A percentile compares a stretch with the other conserved stretches of the same genome.
Evolutionary conservation across 2,888 invertebrate species (phyloP).

Genomic region (Andrena dorsata): DNA sequence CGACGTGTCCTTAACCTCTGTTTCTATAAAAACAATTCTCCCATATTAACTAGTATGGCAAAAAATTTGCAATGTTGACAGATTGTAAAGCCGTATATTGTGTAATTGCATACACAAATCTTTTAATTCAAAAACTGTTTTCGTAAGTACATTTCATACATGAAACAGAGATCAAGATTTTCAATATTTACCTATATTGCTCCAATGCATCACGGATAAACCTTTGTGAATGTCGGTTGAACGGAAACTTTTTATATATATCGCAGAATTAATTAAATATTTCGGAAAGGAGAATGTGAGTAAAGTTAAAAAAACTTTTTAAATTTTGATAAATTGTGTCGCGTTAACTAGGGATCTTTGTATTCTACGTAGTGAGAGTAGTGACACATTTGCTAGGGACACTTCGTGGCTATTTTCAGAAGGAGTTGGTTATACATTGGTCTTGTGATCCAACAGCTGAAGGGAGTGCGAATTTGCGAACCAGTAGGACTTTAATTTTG

Average conservation of each 20-base stretch:
- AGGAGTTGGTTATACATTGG: conserved; percentile 45
- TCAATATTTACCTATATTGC: no score
- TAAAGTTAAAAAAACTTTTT: background rate
- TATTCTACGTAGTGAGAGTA: background rate
- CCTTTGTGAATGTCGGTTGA: no score
- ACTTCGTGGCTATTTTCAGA: background rate
- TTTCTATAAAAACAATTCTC: background rate
- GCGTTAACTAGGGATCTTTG: background rate
- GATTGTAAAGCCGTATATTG: no score
- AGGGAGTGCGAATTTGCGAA: conserved; percentile 36
- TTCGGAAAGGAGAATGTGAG: no score
- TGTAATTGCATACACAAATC: no score
- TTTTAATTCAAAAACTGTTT: no score
- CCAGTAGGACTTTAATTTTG: conserved; percentile 2
- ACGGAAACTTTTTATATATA: no score
- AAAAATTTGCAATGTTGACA: no score
- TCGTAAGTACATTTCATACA: background rate
- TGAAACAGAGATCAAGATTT: background rate
- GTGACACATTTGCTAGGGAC: background rate
- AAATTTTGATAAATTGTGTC: background rate
- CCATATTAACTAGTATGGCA: no score
- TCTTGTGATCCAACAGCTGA: conserved; percentile 80
- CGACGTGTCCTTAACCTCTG: background rate
- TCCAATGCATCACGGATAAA: no score
- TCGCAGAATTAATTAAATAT: no score